These are phyloP conservation scores for Drosophila sproati DNA, from an alignment of 1,140 invertebrate species.

Conservation along the genomic window DNA sequence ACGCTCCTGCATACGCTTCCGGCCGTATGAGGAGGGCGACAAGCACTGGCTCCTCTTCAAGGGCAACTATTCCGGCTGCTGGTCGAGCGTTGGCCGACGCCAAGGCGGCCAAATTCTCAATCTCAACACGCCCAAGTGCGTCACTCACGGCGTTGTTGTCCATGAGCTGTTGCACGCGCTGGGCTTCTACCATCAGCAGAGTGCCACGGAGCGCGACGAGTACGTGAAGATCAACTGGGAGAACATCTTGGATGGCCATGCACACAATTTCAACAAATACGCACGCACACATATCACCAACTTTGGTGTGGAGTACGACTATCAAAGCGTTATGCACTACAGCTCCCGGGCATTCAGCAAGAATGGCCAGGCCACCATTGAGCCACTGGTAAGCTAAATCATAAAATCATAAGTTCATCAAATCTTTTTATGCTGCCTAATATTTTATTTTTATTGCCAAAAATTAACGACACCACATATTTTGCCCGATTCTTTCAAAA, in stretches of 20 bases:
- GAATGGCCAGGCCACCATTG: slow-evolving; percentile 87
- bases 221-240: slow-evolving; percentile 89
- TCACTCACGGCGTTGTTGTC: slow-evolving; percentile 86
- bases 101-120: slow-evolving; percentile 87
- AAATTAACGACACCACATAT: too few relatives aligned
- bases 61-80: slow-evolving; percentile 90
- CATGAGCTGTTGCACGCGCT: slow-evolving; percentile 90
- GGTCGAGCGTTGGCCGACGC: slow-evolving; percentile 90
- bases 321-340: slow-evolving; percentile 91
- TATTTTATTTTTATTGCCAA: too few relatives aligned
- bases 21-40: slow-evolving; percentile 88
- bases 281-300: slow-evolving; percentile 87
- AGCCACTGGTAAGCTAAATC: slow-evolving; percentile 85
- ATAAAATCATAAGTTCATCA: not conserved
- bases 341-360: slow-evolving; percentile 87
- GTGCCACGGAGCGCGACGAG: slow-evolving; percentile 88
- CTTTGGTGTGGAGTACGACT: slow-evolving; percentile 88
- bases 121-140: slow-evolving; percentile 86
- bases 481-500: too few relatives aligned
- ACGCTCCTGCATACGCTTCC: slow-evolving; percentile 90
- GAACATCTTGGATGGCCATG: slow-evolving; percentile 88
- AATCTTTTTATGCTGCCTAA: too few relatives aligned
- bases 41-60: slow-evolving; percentile 88
- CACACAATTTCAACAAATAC: slow-evolving; percentile 90
- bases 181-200: slow-evolving; percentile 91